These are phyloP conservation scores for Hemicentrotus pulcherrimus DNA, from an alignment of 35 echinoderm and acorn worm genomes.

Conservation along the genomic window DNA sequence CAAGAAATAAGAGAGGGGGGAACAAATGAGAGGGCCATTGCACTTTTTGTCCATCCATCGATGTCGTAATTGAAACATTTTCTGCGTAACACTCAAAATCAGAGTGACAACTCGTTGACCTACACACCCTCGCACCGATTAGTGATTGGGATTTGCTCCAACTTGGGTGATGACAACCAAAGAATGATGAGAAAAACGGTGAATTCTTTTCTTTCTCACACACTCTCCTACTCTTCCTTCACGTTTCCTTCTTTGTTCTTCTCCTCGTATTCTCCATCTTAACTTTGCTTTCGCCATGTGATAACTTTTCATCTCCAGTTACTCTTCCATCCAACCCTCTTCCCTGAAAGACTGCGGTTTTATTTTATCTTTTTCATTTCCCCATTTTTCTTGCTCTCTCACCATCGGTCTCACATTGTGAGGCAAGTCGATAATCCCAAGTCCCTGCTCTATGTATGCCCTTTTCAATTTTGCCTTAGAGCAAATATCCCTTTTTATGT, in stretches of 20 bases:
- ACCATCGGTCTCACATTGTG: no score
- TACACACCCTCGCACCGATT: constrained; percentile 15
- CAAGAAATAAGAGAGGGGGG: neutral
- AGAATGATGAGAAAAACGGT: neutral
- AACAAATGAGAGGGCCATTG: neutral
- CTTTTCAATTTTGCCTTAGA: no score
- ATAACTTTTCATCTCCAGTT: neutral
- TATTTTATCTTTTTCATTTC: no score
- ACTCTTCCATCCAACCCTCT: no score
- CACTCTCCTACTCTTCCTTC: neutral
- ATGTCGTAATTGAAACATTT: constrained; percentile 6
- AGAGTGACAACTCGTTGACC: neutral
- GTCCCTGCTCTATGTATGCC: no score
- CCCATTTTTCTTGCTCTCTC: no score
- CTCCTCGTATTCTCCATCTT: neutral
- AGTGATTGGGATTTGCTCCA: neutral
- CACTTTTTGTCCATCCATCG: neutral
- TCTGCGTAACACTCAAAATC: neutral
- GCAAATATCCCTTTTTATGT: no score
- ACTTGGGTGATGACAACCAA: neutral
- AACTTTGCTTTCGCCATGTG: neutral
- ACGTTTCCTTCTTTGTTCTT: neutral
- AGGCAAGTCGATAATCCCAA: no score
- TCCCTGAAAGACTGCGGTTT: no score
- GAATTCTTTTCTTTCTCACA: neutral